Base-by-base conservation (phyloP, 2,888 invertebrate species). In the Sarcophaga subvicina region DNA sequence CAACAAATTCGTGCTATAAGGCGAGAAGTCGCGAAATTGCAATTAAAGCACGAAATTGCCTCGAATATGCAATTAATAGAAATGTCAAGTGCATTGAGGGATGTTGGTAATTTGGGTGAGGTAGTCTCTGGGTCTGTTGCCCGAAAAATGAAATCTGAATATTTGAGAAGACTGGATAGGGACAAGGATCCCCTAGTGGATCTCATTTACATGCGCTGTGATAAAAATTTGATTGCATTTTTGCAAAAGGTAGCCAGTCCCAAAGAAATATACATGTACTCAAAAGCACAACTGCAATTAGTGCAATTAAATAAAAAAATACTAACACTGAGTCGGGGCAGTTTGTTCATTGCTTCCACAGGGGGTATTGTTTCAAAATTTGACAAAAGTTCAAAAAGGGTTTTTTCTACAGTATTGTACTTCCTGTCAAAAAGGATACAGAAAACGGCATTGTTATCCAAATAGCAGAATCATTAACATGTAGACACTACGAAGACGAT, bases 1-100 rank as follows among this genome's bases (percentile, higher is more conserved):
- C 67, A 77, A 17, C 67, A 77, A 22, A 22, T 69, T 2, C n/a
- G 67, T n/a, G 77, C 67, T 4, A 17, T 77, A 8, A n/a, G 77
- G 1, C 2, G 77, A 2, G 10, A 17, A 49, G 25, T 75, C 4
- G 75, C 10, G 1, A 75, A 64, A 49, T 8, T 1, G 1, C 60
- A 77, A 77, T 67, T 69, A 10, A 75, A 54, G n/a, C 11, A 77
- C 11, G 45, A 47, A 3, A 59, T 76, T 59, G 64, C 67, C 5
- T 37, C 76, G 11, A 66, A 76, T n/a, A 25, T 49, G 2, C 17
- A 64, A 20, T 14, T 76, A 8, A 66, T 76, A 0, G 49, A 27
- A 20, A 12, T 76, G 17, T 76, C 66, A 0, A 66, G 12, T 2
- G 8, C 25, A 1, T 20, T 76, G 4, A 22, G 66, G 2, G 20